Evolutionary conservation across 2,797 vertebrate genomes (phyloP), one percentile per base, ranked within the genome.

Genomic region (Sitta carolinensis): DNA sequence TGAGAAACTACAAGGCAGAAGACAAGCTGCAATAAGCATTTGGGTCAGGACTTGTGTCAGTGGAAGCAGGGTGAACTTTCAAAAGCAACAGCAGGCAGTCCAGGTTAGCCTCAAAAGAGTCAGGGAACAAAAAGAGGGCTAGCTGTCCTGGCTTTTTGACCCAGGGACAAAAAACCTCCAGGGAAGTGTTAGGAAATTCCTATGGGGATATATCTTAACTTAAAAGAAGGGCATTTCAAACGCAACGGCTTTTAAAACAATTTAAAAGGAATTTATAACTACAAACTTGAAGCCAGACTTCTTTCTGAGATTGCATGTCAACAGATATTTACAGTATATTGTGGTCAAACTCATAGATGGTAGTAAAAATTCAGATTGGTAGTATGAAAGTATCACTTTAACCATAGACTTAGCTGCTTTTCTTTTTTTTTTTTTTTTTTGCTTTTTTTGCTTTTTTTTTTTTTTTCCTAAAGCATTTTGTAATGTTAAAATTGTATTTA

Each of bases 1-100:
- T 67, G 68, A 70, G 83, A 90, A 89, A 47, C 30, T 36, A 88
- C 64, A 89, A 94, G 77, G 66, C 40, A 75, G 59, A 91, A 84
- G 69, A 63, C 36, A 94, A 95, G 57, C 55, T 87, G 48, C 62
- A 92, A 72, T 92, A 48, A 84, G 29, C 57, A 82, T 88, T 74
- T 94, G 76, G 87, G 70, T 96, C 91, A 97, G 89, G 40, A 38
- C 59, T 73, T 51, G 45, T 85, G 84, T 86, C 89, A 93, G 9
- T 76, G 78, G 51, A 84, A 88, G 70, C 61, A 81, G 0, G 3
- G 86, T 4, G 57, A 94, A 59, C 26, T 83, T 93, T 81, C 73
- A 91, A 96, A 96, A 89, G 75, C 50, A 96, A 55, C 64, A 94
- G 84, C 77, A 95, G 70, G 83, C 13, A 52, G 34, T 54, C 94